phyloP scores from a whole-genome alignment of 1,140 invertebrate species.

The Bombus pyrosoma region DNA sequence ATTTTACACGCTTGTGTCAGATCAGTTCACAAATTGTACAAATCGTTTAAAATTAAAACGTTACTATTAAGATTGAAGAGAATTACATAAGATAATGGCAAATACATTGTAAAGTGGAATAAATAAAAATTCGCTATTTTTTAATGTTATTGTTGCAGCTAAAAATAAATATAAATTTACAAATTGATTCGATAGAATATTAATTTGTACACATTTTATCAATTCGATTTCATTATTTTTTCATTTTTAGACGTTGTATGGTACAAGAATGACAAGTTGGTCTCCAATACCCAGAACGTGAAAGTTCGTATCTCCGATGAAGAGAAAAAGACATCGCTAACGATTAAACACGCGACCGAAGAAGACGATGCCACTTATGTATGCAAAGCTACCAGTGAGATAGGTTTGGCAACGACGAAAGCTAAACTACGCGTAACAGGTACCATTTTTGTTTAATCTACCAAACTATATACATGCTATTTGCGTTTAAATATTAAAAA shows the following conservation, averaged over 20 bases:
- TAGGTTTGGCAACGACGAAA: conserved; percentile 91
- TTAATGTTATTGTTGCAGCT: no score
- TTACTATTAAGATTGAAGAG: no score
- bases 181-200: no score
- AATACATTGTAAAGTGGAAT: no score
- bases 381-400: conserved; percentile 92
- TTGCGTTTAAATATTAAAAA: not conserved
- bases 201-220: no score
- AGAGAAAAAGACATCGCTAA: conserved; percentile 89
- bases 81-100: no score
- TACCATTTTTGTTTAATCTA: conserved; percentile 59
- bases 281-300: conserved; percentile 88
- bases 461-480: no score
- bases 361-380: conserved; percentile 92
- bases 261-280: conserved; percentile 93
- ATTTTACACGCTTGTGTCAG: no score
- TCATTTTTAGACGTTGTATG: conserved; percentile 89
- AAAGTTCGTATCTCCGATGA: conserved; percentile 86
- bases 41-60: no score
- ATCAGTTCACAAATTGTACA: no score
- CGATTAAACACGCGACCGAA: conserved; percentile 86
- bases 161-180: no score
- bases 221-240: not conserved
- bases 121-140: no score
- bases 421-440: conserved; percentile 89